Evolutionary conservation across 30 jellyfish, hydroid and myxozoan species (phyloP).

Genomic region (Mastigias papua): DNA sequence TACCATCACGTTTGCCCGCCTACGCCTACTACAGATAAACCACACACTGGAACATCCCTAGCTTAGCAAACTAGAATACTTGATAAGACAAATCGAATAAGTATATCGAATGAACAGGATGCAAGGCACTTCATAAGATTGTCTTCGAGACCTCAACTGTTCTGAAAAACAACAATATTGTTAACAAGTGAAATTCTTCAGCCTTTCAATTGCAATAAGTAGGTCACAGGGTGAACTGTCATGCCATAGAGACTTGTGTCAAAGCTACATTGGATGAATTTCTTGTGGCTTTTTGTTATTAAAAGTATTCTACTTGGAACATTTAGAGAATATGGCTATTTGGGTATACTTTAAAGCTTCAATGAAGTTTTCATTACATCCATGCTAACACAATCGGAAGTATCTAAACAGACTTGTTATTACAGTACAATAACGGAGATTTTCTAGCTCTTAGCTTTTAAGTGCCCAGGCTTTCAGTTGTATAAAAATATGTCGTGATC

Average conservation of each 20-base stretch:
- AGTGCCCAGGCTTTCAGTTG: no score
- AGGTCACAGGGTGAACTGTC: conserved; percentile 34
- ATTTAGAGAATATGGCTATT: conserved; percentile 11
- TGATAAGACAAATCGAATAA: conserved; percentile 34
- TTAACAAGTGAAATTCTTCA: conserved; percentile 30
- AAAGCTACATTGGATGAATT: conserved; percentile 43
- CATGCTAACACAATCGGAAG: not conserved
- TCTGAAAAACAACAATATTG: conserved; percentile 27
- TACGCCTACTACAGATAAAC: not conserved
- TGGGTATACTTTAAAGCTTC: not conserved
- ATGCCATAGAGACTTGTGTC: conserved; percentile 13
- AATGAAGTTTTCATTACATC: not conserved
- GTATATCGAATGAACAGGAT: conserved; percentile 27
- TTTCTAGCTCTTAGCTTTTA: no score
- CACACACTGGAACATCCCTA: not conserved
- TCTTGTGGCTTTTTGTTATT: conserved; percentile 42
- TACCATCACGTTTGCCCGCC: not conserved
- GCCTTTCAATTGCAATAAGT: conserved; percentile 27
- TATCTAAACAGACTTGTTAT: not conserved
- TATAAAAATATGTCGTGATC: no score
- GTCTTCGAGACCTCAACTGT: conserved; percentile 49
- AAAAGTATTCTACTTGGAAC: conserved; percentile 19
- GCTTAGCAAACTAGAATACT: conserved; percentile 3
- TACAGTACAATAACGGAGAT: not conserved
- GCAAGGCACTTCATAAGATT: conserved; percentile 12